Evolutionary conservation across 2,113 vertebrate species (phyloP).

Genomic region (Ciconia stormi): DNA sequence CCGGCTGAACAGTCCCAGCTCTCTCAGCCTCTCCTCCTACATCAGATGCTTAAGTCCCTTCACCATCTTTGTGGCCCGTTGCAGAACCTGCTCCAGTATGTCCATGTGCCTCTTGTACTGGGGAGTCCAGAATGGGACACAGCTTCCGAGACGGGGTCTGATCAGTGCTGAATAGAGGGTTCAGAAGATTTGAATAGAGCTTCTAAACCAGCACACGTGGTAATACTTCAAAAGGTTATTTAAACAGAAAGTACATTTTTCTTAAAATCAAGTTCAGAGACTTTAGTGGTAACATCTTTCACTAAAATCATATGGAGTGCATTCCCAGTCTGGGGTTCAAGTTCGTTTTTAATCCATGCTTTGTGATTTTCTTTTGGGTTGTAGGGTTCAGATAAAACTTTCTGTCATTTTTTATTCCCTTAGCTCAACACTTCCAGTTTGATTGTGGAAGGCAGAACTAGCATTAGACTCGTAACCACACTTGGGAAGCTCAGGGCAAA

Average conservation of each 20-base stretch:
- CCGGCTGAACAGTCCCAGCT: background rate
- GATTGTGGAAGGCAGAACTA: background rate
- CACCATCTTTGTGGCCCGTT: fast-evolving
- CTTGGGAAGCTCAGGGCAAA: background rate
- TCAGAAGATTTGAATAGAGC: background rate
- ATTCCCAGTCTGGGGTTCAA: background rate
- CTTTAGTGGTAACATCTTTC: background rate
- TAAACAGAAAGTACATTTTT: background rate
- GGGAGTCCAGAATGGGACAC: background rate
- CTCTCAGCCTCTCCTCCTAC: background rate
- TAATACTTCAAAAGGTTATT: background rate
- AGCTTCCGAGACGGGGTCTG: background rate
- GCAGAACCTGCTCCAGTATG: background rate
- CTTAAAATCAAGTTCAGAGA: background rate
- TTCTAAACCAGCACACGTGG: fast-evolving
- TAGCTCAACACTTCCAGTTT: background rate
- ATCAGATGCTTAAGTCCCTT: background rate
- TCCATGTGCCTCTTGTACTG: background rate
- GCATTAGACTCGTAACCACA: background rate
- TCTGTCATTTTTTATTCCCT: background rate
- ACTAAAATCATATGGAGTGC: background rate
- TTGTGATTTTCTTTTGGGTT: background rate
- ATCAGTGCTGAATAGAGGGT: background rate
- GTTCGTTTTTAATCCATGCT: background rate
- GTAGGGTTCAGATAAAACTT: background rate